Base-by-base conservation (phyloP, 2,888 invertebrate species). In the Carabus problematicus region DNA sequence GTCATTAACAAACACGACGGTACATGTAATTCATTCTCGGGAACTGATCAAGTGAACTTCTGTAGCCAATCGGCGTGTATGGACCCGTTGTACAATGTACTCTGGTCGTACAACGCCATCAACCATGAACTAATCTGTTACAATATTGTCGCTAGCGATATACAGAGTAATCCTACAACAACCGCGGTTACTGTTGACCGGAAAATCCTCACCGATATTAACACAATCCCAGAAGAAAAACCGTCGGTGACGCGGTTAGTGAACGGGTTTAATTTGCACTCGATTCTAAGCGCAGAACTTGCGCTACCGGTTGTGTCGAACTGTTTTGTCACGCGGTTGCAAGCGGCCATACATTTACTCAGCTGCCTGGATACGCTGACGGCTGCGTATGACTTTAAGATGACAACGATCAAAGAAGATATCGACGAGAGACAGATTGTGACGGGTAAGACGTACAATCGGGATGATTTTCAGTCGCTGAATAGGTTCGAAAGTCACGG, bases 401-500 rank as follows among this genome's bases (percentile, higher is more conserved):
- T 86, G 55, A 79, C 80, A 1, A 80, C 82, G 8, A 80, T 84
- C 8, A 81, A 82, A 63, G 86, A 87, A 74, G 85, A 85, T 72
- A 82, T 83, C 6, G 85, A 86, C 43, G 84, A 83, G 45, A 80
- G 84, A 70, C 84, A 84, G 64, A 49, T 80, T 59, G 81, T 84
- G 1, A 75, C 77, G 8, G 80, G 85, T 29, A 89, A 89, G 78
- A 85, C 88, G 60, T 91, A 89, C 78, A 87, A 88, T 39, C 89
- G 91, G 73, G 94, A 94, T 76, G 95, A 95, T 79, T 95, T 89
- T 78, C 86, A 88, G 58, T 87, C 89, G 1, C 93, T 97, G 14
- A 94, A 92, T 78, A 86, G 98, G 73, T 98, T 97, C 81, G 96
- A 96, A 80, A 94, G 93, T 81, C 94, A 95, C 77, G 98, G 98